These are phyloP conservation scores for Imbricaverruca yamaguchii DNA, from an alignment of 2,888 invertebrate species.

Conservation along the genomic window DNA sequence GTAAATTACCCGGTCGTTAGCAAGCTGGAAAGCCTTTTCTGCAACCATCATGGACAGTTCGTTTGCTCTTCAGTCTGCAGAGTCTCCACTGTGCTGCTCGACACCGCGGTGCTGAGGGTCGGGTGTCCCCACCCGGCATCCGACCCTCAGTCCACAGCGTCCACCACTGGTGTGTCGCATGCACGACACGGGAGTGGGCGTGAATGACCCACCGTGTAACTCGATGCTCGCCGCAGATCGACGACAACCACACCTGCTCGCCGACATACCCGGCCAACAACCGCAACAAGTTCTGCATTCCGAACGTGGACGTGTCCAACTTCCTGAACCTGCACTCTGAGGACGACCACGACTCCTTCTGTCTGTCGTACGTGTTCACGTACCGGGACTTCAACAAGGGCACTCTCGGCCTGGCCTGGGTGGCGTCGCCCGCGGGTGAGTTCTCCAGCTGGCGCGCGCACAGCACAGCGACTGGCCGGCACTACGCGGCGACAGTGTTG, in stretches of 20 bases:
- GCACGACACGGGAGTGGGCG: no score
- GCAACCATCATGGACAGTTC: no score
- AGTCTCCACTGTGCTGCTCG: no score
- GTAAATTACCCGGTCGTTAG: no score
- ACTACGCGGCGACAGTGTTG: no score
- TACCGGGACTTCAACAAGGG: constrained; percentile 87
- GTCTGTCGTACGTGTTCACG: constrained; percentile 98
- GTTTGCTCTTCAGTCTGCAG: no score
- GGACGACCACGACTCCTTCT: constrained; percentile 95
- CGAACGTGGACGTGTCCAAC: constrained; percentile 98
- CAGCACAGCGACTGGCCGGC: background rate
- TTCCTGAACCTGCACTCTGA: constrained; percentile 96
- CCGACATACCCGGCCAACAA: constrained; percentile 57
- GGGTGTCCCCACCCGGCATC: no score
- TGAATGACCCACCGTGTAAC: no score
- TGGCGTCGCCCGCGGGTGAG: constrained; percentile 77
- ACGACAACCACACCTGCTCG: constrained; percentile 74
- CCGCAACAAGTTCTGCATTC: constrained; percentile 82
- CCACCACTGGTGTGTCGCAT: no score
- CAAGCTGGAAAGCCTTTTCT: no score
- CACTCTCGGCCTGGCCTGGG: constrained; percentile 97
- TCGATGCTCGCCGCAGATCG: constrained; percentile 58
- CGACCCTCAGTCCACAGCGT: no score
- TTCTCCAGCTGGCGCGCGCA: background rate
- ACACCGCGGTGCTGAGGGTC: no score